Base-by-base conservation (phyloP, 2,888 invertebrate genomes). In the Agrotis puta region DNA sequence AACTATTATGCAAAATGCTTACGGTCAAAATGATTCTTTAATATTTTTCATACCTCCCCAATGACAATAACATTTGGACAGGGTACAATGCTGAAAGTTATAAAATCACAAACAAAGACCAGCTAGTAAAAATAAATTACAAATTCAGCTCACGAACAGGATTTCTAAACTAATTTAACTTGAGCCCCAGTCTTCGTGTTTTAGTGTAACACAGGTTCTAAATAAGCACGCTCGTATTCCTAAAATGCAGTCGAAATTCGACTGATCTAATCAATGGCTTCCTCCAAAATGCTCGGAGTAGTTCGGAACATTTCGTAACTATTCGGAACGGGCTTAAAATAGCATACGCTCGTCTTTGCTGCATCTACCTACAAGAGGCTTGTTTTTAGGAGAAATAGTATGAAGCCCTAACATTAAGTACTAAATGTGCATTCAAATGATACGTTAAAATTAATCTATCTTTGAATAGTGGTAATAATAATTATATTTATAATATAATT, bases 231-330 rank as follows among this genome's bases (percentile, higher is more conserved):
- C 53, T 69, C 67, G 62, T 66, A 50, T 63, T 70, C 13, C 70
- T 64, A 61, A 71, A 82, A 82, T 79, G 70, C 76, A 72, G 56
- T 75, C 70, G 53, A 56, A 70, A 79, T 79, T 67, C 56, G 62
- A 22, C 53, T 67, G 50, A 69, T 64, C 71, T 72, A 72, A 83
- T 81, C 83, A 75, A 69, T 71, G 54, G 53, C 48, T 59, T 61
- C 64, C 47, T 39, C 43, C n/a, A 51, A 74, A 69, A 69, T 48
- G 57, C 45, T 57, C 68, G 59, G 27, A 57, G 27, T 27, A n/a
- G 13, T 14, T 63, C 58, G 72, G 48, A n/a, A 33, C 3, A 45
- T 48, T 78, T 53, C 62, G 79, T 6, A 43, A 51, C 18, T 18
- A 48, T 58, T 71, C 71, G 78, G 27, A 18, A 27, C 14, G 24